Base-by-base conservation (phyloP, 2,888 invertebrate genomes). In the Laspeyria flexula region DNA sequence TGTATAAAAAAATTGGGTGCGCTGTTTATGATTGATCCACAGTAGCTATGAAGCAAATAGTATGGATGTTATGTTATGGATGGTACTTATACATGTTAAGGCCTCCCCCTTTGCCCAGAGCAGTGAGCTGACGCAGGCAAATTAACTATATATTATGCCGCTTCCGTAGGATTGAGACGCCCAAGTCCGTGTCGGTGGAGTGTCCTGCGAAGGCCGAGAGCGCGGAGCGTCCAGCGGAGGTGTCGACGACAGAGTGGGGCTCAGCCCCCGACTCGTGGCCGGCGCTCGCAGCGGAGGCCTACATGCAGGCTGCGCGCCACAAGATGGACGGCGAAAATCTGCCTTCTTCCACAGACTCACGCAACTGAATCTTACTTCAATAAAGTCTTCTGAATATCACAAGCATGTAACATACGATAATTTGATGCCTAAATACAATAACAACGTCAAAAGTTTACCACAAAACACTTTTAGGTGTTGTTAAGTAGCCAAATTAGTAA, bases 301-400 rank as follows among this genome's bases (percentile, higher is more conserved):
- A 90, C 70, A 78, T 89, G 6, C 91, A 90, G 54, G 87, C 86
- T 3, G 55, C 83, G 0, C 85, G 90, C 55, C 91, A 92, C 73
- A 93, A 92, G 80, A 70, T 87, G 41, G 92, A 93, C 34, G 90
- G 90, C 13, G 92, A 93, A 63, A 90, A 90, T 63, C 67, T 90
- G 38, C 92, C 92, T 0, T 92, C 92, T 13, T 93, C 92, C 11
- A 92, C 92, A 0, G 90, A 93, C 66, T 75, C 91, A 0, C 90
- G 92, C 66, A 92, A 92, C 69, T 93, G 77, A 86, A 59, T 7
- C 10, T 15, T 21, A 3, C 10, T 39, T 29, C 7, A 7, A 1
- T 4, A 12, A 38, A 15, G 16, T n/a, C 4, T 6, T 21, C 4
- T 31, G 18, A 18, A 18, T 16, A 37, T 30, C 11, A 13, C 12